Evolutionary conservation across 2,113 vertebrate species (phyloP), one percentile per base, ranked within the genome.

Genomic region (Seriola aureovittata): DNA sequence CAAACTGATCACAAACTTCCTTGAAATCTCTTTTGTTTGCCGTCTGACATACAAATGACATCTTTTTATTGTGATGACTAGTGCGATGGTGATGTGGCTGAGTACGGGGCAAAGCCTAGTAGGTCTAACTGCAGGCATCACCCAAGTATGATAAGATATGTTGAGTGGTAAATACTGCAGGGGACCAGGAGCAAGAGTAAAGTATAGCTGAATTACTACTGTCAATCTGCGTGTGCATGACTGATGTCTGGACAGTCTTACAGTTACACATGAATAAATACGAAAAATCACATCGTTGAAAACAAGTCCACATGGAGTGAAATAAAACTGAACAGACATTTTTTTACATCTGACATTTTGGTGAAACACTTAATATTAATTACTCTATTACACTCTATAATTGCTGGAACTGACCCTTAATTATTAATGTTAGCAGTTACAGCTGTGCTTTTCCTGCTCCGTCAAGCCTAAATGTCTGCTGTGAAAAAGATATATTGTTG

Each of bases 21-120:
- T 1, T 50, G 4, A 50, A 46, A 13, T 6, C 6, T 19, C 17
- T 21, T 52, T 52, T 21, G 16, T 17, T 2, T 21, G 50, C 50
- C 50, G 3, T 75, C 62, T 32, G 23, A 29, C 4, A 21, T 38
- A 9, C 57, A 62, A 76, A 48, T 21, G 29, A 60, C 21, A 8
- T 21, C 1, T 36, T 62, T 68, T 52, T 46, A 16, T 40, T 8
- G 9, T 34, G 59, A 29, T 80, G 17, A 52, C 2, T 0, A 21
- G 21, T 68, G 54, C 34, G 44, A 25, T 0, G 11, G 29, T 42
- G 66, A 58, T 71, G 66, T 66, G 59, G 40, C 25, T n/a, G 55
- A 34, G 44, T 78, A 14, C 74, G 71, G 79, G 80, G 14, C 57
- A 73, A 54, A 74, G 70, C 69, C 79, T 55, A 36, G 40, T 21